Conservation (phyloP, 2,113 vertebrate species). For the Upupa epops region DNA sequence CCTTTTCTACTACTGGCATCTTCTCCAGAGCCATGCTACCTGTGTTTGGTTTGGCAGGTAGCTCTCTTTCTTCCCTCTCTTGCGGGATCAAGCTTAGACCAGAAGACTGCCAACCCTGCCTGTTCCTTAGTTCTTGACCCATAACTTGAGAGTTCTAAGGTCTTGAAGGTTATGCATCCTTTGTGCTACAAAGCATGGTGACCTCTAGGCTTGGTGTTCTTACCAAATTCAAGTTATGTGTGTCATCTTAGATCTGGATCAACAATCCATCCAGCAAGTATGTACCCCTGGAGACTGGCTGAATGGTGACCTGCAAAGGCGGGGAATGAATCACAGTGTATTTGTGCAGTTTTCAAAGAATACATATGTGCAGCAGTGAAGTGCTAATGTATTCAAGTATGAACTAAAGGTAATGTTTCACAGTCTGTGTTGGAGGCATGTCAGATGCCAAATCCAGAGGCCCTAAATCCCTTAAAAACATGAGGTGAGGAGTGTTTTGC, state of each 20-base stretch:
- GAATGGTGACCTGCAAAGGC: background rate
- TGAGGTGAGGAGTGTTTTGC: background rate
- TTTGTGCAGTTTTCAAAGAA: background rate
- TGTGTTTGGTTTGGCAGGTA: conserved; percentile 36
- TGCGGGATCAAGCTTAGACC: background rate
- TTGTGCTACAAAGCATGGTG: background rate
- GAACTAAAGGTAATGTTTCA: background rate
- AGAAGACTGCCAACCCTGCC: background rate
- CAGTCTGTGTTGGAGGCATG: background rate
- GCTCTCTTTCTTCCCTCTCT: background rate
- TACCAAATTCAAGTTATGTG: background rate
- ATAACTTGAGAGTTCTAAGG: background rate
- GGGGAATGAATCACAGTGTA: background rate
- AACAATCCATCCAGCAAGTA: conserved; percentile 26
- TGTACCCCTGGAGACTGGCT: conserved; percentile 22
- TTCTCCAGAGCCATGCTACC: background rate
- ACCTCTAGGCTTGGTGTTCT: background rate
- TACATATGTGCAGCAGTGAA: accelerated
- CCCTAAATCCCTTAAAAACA: background rate
- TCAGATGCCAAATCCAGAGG: background rate
- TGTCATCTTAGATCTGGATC: conserved; percentile 12
- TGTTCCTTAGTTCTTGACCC: background rate
- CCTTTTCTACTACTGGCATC: background rate
- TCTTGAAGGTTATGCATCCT: accelerated
- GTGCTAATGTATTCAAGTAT: background rate